Base-by-base conservation (phyloP, 2,113 vertebrate genomes). In the Chroicocephalus ridibundus region DNA sequence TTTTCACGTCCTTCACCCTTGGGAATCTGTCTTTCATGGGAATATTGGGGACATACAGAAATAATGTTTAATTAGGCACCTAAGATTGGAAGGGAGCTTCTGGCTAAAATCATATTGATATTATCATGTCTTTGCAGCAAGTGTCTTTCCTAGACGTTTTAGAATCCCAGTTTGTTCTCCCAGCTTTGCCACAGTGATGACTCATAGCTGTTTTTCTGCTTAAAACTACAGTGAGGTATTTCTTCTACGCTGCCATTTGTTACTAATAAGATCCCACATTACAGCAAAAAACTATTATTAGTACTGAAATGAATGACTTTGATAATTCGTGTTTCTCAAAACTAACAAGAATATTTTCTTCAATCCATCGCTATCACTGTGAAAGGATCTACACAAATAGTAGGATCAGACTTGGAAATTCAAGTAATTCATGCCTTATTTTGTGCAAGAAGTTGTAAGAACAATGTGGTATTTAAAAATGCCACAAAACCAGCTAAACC, bases 321-420 rank as follows among this genome's bases (percentile, higher is more conserved):
- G 72, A 20, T 70, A 69, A 82, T 94, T 69, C 60, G 94, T 54
- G 54, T 88, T 95, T 55, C 70, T 74, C 66, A 70, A 82, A 72
- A 58, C 65, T 62, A 62, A 24, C 44, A 42, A 5, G 46, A 66
- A 13, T 9, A n/a, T 46, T 60, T 8, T 69, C 42, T 64, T 74
- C 54, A 29, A 0, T 72, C 47, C 60, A 5, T 74, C 58, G 31
- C 62, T 7, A 1, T 93, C 57, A 9, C 61, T 22, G n/a, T 22
- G 46, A 34, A 84, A 52, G 65, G 54, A 86, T 82, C 71, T 86
- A 13, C 54, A 38, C 44, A 34, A 20, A 82, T 47, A 1, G 36
- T 58, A 68, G 80, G 54, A 85, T 52, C 80, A 82, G 54, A 78
- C 31, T 57, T 54, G 84, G 68, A 69, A 78, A 64, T 47, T 68